These are phyloP conservation scores for Origma solitaria DNA, from an alignment of 2,113 vertebrate species.

Conservation along the genomic window DNA sequence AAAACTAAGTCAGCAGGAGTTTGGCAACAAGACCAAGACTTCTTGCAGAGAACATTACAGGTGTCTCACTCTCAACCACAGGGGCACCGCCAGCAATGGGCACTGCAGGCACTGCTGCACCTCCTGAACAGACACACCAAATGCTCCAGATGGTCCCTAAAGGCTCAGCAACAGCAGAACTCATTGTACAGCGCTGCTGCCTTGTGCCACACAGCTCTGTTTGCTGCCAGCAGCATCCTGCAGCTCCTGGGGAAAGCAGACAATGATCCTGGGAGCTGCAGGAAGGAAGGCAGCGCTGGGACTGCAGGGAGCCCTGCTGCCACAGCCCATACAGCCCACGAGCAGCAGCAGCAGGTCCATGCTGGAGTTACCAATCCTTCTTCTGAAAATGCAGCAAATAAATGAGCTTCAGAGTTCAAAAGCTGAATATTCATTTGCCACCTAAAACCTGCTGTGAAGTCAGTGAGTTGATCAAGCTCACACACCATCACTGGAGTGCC, in stretches of 20 bases:
- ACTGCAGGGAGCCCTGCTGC: neutral
- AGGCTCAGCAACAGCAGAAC: neutral
- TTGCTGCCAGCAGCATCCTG: neutral
- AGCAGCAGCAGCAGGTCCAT: neutral
- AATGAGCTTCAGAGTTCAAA: neutral
- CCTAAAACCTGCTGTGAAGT: neutral
- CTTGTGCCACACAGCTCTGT: neutral
- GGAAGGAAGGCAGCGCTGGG: rapidly evolving
- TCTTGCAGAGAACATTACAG: neutral
- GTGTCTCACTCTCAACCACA: neutral
- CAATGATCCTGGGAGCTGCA: neutral
- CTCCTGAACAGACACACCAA: neutral
- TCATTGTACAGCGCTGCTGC: neutral
- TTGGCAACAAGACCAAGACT: neutral
- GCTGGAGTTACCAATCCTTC: neutral
- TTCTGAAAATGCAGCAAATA: neutral
- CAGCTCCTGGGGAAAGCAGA: rapidly evolving
- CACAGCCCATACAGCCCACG: neutral
- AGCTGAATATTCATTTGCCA: neutral
- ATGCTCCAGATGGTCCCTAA: neutral
- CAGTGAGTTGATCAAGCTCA: neutral
- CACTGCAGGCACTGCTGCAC: neutral
- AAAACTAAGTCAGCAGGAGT: neutral
- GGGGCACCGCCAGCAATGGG: rapidly evolving
- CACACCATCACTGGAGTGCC: neutral